These are phyloP conservation scores for Graphium colonna DNA, from an alignment of 2,888 invertebrate species.

Conservation along the genomic window DNA sequence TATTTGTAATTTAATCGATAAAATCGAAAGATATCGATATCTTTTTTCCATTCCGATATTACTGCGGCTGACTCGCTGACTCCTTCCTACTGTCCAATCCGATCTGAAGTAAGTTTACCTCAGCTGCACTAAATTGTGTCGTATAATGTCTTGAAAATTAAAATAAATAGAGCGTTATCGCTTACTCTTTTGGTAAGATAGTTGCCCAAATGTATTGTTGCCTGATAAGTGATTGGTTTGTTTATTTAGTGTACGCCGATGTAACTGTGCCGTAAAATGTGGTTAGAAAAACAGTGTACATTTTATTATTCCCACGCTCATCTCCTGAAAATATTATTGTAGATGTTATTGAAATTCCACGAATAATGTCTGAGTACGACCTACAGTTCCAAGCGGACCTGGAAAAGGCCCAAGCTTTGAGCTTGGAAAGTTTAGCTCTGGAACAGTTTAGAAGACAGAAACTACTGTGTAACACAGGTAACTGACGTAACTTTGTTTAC, in stretches of 20 bases:
- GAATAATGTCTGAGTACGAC: conserved; percentile 84
- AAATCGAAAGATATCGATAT: no score
- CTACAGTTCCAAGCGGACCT: conserved; percentile 91
- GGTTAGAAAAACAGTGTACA: conserved; percentile 42
- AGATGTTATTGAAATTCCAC: conserved; percentile 48
- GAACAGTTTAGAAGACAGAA: conserved; percentile 89
- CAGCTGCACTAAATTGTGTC: conserved; percentile 36
- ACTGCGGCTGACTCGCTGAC: no score
- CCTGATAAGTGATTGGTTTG: conserved; percentile 32
- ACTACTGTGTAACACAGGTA: conserved; percentile 71
- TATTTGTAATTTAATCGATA: no score
- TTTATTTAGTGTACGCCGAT: conserved; percentile 31
- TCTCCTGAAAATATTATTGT: conserved; percentile 45
- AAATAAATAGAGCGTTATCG: conserved; percentile 40
- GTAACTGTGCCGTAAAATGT: conserved; percentile 45
- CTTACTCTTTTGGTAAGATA: conserved; percentile 47
- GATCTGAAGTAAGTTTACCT: conserved; percentile 23
- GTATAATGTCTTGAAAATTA: conserved; percentile 52
- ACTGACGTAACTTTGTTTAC: conserved; percentile 67
- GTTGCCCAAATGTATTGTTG: conserved; percentile 22
- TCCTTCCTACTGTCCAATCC: no score
- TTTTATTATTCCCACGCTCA: conserved; percentile 57
- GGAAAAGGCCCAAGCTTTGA: conserved; percentile 92
- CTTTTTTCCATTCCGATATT: no score
- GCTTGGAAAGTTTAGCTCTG: conserved; percentile 91